Conservation (phyloP, 2,113 vertebrate genomes). For the Mustelus asterias region DNA sequence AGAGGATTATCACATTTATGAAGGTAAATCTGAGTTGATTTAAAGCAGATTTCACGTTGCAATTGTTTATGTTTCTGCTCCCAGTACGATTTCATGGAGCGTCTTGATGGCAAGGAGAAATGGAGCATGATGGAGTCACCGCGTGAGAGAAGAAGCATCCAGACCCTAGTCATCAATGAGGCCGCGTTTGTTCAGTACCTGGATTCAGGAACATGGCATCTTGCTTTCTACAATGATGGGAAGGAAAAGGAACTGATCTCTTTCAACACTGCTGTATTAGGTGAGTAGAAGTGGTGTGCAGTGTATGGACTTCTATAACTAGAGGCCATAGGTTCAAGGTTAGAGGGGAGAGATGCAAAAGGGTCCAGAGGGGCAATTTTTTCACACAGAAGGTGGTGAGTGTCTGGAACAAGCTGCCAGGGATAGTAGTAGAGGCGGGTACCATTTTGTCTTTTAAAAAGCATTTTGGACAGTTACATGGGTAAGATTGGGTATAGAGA, state of each 20-base stretch:
- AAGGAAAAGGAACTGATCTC: slow-evolving; percentile 91
- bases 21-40: slow-evolving; percentile 19
- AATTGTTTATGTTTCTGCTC: slow-evolving; percentile 1
- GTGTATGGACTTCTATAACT: neutral
- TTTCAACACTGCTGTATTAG: slow-evolving; percentile 85
- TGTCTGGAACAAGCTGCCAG: too few species aligned
- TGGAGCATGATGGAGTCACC: slow-evolving; percentile 96
- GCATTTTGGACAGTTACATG: too few species aligned
- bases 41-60: neutral
- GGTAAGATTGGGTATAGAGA: too few species aligned
- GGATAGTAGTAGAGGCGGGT: too few species aligned
- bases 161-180: slow-evolving; percentile 95
- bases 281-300: slow-evolving; percentile 55
- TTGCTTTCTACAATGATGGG: slow-evolving; percentile 97
- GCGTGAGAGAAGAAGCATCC: slow-evolving; percentile 83
- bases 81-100: slow-evolving; percentile 98
- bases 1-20: slow-evolving; percentile 22
- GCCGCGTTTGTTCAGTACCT: slow-evolving; percentile 94
- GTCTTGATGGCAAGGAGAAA: slow-evolving; percentile 94
- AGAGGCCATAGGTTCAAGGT: too few species aligned
- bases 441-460: too few species aligned
- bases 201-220: slow-evolving; percentile 89
- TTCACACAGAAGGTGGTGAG: too few species aligned
- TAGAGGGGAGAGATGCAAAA: too few species aligned
- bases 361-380: too few species aligned